These are phyloP conservation scores for Peromyscus nudipes DNA, from an alignment of 2,797 vertebrate genomes.

Conservation along the genomic window DNA sequence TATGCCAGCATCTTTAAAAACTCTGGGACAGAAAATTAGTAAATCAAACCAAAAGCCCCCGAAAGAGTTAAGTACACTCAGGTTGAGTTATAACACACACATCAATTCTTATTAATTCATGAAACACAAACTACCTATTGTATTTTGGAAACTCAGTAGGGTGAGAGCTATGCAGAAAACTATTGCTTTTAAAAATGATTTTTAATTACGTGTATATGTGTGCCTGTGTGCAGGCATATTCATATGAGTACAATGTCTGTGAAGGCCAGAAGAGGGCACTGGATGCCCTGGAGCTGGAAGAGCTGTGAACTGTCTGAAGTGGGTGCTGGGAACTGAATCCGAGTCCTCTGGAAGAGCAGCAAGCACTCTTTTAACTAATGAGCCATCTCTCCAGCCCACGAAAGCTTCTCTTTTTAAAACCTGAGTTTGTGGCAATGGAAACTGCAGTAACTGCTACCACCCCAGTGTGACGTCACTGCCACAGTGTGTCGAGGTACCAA, in stretches of 20 bases:
- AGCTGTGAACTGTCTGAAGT: not conserved
- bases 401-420: not conserved
- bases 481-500: not conserved
- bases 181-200: not conserved
- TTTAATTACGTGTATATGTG: not conserved
- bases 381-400: not conserved
- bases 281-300: not conserved
- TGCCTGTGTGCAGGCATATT: not conserved
- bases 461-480: not conserved
- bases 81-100: not conserved
- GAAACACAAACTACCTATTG: not conserved
- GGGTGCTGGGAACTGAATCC: not conserved
- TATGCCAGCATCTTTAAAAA: not conserved
- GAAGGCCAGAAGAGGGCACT: not conserved
- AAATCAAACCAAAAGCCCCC: slow-evolving; percentile 41
- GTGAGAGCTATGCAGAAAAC: not conserved
- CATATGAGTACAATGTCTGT: not conserved
- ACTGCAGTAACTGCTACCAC: not conserved
- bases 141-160: not conserved
- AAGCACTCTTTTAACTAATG: not conserved
- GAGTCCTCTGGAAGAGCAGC: not conserved
- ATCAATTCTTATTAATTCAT: slow-evolving; percentile 17
- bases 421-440: not conserved
- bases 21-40: not conserved
- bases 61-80: not conserved